phyloP scores from a whole-genome alignment of 37 sponge, comb jelly and placozoan genomes.

The Lycopodina hypogea region DNA sequence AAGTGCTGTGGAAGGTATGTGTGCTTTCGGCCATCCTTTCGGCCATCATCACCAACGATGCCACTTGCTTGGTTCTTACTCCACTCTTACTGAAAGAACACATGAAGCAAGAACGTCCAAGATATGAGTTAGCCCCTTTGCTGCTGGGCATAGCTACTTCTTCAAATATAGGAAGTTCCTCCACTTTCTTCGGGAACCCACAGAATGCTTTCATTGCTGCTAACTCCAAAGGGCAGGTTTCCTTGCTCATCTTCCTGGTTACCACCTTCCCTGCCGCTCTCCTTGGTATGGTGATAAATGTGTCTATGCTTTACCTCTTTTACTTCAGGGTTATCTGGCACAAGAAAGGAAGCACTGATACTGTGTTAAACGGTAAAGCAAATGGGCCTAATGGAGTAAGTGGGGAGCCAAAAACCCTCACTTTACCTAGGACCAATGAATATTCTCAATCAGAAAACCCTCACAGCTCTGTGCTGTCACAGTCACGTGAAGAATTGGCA shows the following conservation, averaged over 20 bases:
- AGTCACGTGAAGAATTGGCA: conserved; percentile 10
- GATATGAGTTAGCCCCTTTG: conserved; percentile 49
- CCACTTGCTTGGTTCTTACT: conserved; percentile 73
- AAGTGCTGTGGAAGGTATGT: conserved; percentile 77
- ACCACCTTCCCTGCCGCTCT: conserved; percentile 71
- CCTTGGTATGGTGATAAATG: conserved; percentile 55
- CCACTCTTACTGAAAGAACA: conserved; percentile 68
- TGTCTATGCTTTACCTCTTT: conserved; percentile 42
- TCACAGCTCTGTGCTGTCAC: background rate
- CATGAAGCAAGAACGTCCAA: conserved; percentile 50
- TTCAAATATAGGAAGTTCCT: conserved; percentile 85
- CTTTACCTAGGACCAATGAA: background rate
- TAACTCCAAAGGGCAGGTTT: conserved; percentile 41
- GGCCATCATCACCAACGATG: conserved; percentile 86
- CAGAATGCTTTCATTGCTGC: conserved; percentile 89
- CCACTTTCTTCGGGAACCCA: conserved; percentile 87
- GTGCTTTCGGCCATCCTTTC: conserved; percentile 67
- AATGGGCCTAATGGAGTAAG: background rate
- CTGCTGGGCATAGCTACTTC: conserved; percentile 81
- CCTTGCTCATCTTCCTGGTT: conserved; percentile 54
- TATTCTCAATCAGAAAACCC: background rate
- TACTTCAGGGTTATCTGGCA: conserved; percentile 16
- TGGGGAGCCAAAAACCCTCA: background rate
- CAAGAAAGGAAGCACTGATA: background rate
- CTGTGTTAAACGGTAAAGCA: background rate